Base-by-base conservation (phyloP, 2,797 vertebrate genomes). In the Pseudopleuronectes americanus region DNA sequence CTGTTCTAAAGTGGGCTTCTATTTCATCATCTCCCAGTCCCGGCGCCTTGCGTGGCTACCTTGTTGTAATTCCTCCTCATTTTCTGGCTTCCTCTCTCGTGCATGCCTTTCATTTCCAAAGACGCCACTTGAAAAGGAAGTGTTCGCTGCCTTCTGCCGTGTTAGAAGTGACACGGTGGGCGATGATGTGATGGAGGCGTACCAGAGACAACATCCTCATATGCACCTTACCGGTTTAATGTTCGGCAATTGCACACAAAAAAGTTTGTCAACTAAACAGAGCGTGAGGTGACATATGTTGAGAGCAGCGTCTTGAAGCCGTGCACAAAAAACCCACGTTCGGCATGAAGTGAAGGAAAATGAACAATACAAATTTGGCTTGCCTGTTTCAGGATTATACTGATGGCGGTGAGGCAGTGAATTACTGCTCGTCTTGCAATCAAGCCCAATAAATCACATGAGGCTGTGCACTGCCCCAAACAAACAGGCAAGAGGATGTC, bases 1-100 rank as follows among this genome's bases (percentile, higher is more conserved):
- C 87, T 89, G 87, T 92, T 93, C 89, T 90, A 92, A 91, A 91
- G 88, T 92, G 88, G 89, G 90, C 89, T 87, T 79, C 86, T 85
- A 77, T 92, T 93, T 93, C 90, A 92, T 94, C 89, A 92, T 88
- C 81, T 76, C 67, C 80, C 31, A 49, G 80, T 83, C 74, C 76
- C 68, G 28, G 60, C 53, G 82, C 80, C 80, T 75, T 56, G 83
- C 77, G 57, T 86, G 90, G 88, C 89, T 91, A 90, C 90, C 84
- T 92, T 89, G 92, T 89, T 90, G 84, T 92, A 92, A 92, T 92
- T 87, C 84, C 81, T 75, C 82, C 81, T 90, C 84, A 82, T 90
- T 89, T 89, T 86, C 87, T 64, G 75, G 19, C 17, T 43, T 26
- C 57, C 83, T 74, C 81, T 83, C 83, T 83, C 82, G 56, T 74